Conservation (phyloP, 2,113 vertebrate genomes). For the Naja naja region DNA sequence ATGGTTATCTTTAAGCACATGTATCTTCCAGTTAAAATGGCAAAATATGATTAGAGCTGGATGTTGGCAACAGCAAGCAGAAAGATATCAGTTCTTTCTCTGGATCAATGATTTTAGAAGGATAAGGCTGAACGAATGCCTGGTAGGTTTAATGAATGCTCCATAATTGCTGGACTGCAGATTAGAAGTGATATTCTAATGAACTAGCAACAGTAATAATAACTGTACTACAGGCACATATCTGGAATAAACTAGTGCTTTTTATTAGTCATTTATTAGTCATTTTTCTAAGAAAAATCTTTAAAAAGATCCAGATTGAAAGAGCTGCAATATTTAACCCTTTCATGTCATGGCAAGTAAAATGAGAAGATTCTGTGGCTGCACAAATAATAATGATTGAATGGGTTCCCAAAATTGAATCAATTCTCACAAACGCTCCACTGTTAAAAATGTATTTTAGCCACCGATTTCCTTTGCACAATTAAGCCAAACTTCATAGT, state of each 20-base stretch:
- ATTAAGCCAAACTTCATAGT: background rate
- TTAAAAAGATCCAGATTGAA: background rate
- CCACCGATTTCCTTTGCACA: background rate
- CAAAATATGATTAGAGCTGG: background rate
- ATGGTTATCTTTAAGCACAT: background rate
- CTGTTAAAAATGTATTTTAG: background rate
- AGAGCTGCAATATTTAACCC: slow-evolving; percentile 43
- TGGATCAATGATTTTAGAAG: background rate
- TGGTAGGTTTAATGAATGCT: background rate
- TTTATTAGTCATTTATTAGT: slow-evolving; percentile 6
- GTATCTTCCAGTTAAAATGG: background rate
- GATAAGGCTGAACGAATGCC: background rate
- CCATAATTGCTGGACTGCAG: slow-evolving; percentile 10
- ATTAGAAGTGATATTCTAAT: background rate
- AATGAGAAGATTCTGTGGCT: background rate
- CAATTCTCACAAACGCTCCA: background rate
- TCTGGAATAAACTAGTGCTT: background rate
- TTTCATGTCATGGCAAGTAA: slow-evolving; percentile 19
- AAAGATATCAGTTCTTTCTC: background rate
- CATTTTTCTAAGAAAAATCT: background rate
- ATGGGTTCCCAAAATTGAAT: background rate
- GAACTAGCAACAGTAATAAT: background rate
- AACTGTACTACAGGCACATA: background rate
- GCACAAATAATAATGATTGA: background rate
- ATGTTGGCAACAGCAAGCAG: background rate